Conservation (phyloP, 2,888 invertebrate genomes). For the Muscina levida region DNA sequence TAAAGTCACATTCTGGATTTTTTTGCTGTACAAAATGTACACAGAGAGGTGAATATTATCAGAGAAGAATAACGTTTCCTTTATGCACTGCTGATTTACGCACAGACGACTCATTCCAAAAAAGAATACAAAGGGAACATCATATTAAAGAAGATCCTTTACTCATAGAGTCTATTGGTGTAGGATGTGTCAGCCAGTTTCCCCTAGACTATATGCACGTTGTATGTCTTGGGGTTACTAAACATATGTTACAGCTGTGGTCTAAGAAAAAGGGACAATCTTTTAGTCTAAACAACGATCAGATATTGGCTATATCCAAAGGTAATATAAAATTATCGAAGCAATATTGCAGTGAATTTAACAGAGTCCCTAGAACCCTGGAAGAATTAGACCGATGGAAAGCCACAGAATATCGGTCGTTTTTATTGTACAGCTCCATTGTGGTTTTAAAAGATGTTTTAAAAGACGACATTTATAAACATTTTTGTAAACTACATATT, state of each 20-base stretch:
- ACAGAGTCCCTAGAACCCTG: neutral
- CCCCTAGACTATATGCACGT: slow-evolving; percentile 39
- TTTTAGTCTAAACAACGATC: neutral
- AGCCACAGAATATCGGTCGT: neutral
- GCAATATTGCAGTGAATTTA: slow-evolving; percentile 4
- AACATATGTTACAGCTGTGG: neutral
- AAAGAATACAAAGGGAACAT: slow-evolving; percentile 13
- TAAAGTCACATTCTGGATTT: neutral
- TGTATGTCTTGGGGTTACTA: slow-evolving; percentile 28
- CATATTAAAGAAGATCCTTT: neutral
- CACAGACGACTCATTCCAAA: neutral
- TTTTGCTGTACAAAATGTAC: neutral
- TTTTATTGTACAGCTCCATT: slow-evolving; percentile 4
- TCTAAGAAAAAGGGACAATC: neutral
- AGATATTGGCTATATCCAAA: neutral
- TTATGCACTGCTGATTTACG: neutral
- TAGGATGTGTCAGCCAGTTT: slow-evolving; percentile 17
- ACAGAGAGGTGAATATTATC: neutral
- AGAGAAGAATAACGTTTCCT: neutral
- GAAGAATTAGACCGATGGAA: neutral
- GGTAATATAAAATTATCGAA: neutral
- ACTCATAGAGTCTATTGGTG: neutral
- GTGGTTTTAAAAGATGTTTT: neutral
- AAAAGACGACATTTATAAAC: neutral
- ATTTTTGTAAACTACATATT: neutral